These are phyloP conservation scores for Andrena minutula DNA, from an alignment of 2,888 invertebrate genomes.

Conservation along the genomic window DNA sequence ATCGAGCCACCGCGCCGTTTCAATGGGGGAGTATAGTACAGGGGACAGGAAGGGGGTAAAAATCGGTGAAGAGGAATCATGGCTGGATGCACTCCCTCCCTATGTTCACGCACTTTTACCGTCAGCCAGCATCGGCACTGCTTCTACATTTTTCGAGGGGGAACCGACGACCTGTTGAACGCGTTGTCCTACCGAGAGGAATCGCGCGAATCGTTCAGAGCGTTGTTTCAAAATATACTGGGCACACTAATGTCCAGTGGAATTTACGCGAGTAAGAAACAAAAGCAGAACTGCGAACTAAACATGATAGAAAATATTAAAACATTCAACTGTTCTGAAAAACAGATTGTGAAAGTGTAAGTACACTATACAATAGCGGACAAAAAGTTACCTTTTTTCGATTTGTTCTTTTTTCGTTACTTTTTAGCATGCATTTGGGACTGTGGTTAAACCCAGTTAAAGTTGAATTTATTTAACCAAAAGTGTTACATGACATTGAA, in stretches of 20 bases:
- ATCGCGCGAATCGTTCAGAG: constrained; percentile 45
- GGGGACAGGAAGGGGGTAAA: constrained; percentile 81
- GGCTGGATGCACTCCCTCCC: constrained; percentile 83
- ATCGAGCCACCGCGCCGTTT: constrained; percentile 61
- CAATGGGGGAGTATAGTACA: constrained; percentile 58
- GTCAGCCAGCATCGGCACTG: constrained; percentile 71
- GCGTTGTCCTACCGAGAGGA: constrained; percentile 48
- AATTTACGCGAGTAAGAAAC: background rate
- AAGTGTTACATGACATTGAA: no score
- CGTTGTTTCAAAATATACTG: background rate
- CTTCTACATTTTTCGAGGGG: constrained; percentile 70
- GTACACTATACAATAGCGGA: no score
- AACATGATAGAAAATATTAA: no score
- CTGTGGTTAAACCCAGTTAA: no score
- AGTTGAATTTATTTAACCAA: no score
- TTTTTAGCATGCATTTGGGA: no score
- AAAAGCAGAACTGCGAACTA: no score
- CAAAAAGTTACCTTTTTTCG: no score
- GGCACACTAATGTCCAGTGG: background rate
- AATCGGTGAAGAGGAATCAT: constrained; percentile 83
- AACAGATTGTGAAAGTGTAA: no score
- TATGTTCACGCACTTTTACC: constrained; percentile 81
- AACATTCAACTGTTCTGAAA: no score
- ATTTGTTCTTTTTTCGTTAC: no score
- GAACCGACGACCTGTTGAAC: constrained; percentile 72